A percentile compares a stretch with the other conserved stretches of the same genome.
Evolutionary conservation across 2,888 invertebrate species (phyloP).

Genomic region (Hypselothyrea guttata): DNA sequence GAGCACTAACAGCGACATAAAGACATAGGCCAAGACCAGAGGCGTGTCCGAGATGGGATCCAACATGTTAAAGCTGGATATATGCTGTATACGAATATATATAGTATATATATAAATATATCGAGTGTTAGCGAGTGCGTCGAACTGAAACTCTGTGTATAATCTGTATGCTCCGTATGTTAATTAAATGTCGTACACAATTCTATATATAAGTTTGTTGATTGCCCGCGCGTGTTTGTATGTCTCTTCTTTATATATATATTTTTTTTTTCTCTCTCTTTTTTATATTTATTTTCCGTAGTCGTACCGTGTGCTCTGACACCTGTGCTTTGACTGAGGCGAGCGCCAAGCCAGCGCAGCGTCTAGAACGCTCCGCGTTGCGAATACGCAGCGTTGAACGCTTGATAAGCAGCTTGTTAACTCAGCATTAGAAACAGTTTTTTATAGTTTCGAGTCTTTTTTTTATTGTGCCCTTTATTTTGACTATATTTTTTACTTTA

Average conservation of each 20-base stretch:
- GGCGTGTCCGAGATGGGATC: slow-evolving; percentile 79
- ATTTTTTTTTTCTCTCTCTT: slow-evolving; percentile 8
- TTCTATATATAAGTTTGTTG: slow-evolving; percentile 8
- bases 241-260: slow-evolving; percentile 5
- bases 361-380: slow-evolving; percentile 38
- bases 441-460: too few species aligned
- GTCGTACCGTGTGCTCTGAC: slow-evolving; percentile 63
- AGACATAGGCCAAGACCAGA: slow-evolving; percentile 79
- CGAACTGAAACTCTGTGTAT: slow-evolving; percentile 40
- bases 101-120: too few species aligned
- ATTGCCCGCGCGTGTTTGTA: slow-evolving; percentile 1
- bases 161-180: too few species aligned
- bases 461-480: too few species aligned
- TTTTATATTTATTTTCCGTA: too few species aligned
- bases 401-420: slow-evolving; percentile 27
- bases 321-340: slow-evolving; percentile 66
- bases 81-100: too few species aligned
- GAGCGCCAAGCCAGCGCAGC: slow-evolving; percentile 10
- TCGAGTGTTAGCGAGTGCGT: too few species aligned
- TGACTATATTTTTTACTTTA: too few species aligned
- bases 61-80: slow-evolving; percentile 59
- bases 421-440: slow-evolving; percentile 18
- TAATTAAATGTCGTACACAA: slow-evolving; percentile 53
- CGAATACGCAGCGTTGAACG: slow-evolving; percentile 37
- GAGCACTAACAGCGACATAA: slow-evolving; percentile 78